These are phyloP conservation scores for Pyrgilauda ruficollis DNA, from an alignment of 2,113 vertebrate species.

Conservation along the genomic window DNA sequence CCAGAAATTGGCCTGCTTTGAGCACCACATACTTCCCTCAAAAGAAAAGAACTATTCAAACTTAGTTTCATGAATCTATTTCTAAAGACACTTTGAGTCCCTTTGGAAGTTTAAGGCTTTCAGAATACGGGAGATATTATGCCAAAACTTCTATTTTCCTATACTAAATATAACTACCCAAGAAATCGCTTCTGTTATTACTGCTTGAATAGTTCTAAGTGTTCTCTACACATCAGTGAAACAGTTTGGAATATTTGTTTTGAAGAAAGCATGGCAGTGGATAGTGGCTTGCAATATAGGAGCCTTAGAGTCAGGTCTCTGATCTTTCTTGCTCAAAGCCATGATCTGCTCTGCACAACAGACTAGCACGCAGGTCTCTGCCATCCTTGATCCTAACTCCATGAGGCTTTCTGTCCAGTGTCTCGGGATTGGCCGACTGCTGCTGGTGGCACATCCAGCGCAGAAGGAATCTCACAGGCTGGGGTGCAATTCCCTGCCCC, in stretches of 20 bases:
- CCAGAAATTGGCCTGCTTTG: neutral
- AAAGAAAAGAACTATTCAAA: neutral
- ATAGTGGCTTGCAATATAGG: neutral
- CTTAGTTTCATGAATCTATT: neutral
- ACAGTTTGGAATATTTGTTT: neutral
- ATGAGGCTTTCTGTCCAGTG: neutral
- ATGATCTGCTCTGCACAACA: neutral
- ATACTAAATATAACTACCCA: neutral
- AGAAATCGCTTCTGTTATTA: neutral
- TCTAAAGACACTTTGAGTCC: neutral
- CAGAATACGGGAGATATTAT: neutral
- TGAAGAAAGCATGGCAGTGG: neutral
- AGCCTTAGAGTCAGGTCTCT: neutral
- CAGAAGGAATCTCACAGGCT: neutral
- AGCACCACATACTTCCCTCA: neutral
- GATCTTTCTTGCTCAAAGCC: neutral
- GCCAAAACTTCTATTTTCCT: neutral
- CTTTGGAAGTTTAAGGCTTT: neutral
- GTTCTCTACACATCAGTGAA: neutral
- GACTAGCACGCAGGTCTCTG: neutral
- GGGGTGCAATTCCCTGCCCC: fast-evolving
- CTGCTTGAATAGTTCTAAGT: neutral
- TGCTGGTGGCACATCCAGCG: fast-evolving
- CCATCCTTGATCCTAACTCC: neutral
- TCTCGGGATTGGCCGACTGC: fast-evolving